Percentiles rank a stretch among this genome's conserved stretches.
phyloP scores from a whole-genome alignment of 1,140 invertebrate genomes.

The Drosophila navojoa region DNA sequence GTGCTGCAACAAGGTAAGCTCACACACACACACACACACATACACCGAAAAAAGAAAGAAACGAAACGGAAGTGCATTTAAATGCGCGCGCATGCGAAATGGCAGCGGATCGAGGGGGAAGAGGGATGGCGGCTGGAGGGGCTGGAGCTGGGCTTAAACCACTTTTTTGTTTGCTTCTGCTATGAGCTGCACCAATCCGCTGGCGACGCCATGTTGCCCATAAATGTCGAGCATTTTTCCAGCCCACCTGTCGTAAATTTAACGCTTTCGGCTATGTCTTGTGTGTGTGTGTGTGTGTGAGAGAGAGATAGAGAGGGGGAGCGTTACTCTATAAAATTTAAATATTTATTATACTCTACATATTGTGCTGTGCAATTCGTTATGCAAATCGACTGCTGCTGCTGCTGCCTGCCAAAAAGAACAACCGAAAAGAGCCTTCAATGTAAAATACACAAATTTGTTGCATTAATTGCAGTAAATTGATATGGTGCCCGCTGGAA shows the following conservation, averaged over 20 bases:
- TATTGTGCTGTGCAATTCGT: conserved; percentile 47
- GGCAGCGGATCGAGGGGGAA: conserved; percentile 22
- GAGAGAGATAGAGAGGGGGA: background rate
- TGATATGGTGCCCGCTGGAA: conserved; percentile 26
- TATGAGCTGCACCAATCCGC: conserved; percentile 21
- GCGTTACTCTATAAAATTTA: conserved; percentile 57
- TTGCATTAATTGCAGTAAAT: conserved; percentile 70
- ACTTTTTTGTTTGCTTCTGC: background rate
- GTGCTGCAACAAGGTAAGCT: conserved; percentile 49
- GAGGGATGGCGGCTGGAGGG: too few species aligned
- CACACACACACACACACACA: conserved; percentile 35
- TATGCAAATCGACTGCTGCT: conserved; percentile 56
- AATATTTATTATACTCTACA: conserved; percentile 76
- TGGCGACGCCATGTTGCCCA: conserved; percentile 60
- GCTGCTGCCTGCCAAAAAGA: conserved; percentile 2
- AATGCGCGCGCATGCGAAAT: conserved; percentile 81
- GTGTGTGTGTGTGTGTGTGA: conserved; percentile 28
- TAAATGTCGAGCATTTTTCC: conserved; percentile 64
- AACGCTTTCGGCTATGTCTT: conserved; percentile 58
- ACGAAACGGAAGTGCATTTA: conserved; percentile 74
- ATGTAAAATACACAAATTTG: conserved; percentile 60
- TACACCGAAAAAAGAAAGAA: conserved; percentile 30
- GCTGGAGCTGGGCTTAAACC: background rate
- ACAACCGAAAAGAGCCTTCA: conserved; percentile 18
- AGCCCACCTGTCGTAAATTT: conserved; percentile 66